Conservation (phyloP, 1,140 invertebrate species). For the Chrysomallon squamiferum region DNA sequence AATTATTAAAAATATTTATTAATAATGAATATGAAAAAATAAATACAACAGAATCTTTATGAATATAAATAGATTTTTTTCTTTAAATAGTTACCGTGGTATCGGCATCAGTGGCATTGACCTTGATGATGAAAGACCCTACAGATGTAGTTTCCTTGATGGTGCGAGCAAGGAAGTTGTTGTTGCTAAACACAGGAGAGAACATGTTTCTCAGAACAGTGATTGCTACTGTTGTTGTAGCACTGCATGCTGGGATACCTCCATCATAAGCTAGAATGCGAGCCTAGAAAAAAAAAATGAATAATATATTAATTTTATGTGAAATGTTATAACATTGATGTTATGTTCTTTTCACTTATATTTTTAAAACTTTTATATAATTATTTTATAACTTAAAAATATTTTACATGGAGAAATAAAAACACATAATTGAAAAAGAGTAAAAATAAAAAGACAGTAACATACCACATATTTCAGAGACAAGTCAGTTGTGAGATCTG, state of each 20-base stretch:
- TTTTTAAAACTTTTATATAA: background rate
- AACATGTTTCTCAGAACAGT: slow-evolving; percentile 65
- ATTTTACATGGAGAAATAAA: too few species aligned
- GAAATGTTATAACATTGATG: background rate
- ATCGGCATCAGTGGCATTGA: slow-evolving; percentile 32
- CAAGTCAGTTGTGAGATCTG: slow-evolving; percentile 18
- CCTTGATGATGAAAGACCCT: slow-evolving; percentile 25
- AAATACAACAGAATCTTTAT: too few species aligned
- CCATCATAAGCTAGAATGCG: slow-evolving; percentile 74
- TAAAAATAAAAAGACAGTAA: too few species aligned
- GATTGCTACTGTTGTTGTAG: slow-evolving; percentile 77
- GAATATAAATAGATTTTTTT: too few species aligned
- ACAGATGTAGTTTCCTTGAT: slow-evolving; percentile 31
- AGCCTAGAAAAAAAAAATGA: slow-evolving; percentile 18
- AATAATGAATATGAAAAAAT: too few species aligned
- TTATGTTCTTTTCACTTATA: background rate
- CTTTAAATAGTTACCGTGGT: slow-evolving; percentile 27
- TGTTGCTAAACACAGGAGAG: slow-evolving; percentile 28
- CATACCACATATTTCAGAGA: slow-evolving; percentile 25
- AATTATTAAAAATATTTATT: too few species aligned
- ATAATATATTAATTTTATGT: too few species aligned
- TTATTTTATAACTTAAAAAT: too few species aligned
- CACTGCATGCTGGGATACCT: slow-evolving; percentile 81
- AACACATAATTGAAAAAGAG: too few species aligned
- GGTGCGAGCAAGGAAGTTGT: slow-evolving; percentile 10